Evolutionary conservation across 2,888 invertebrate species (phyloP).

Genomic region (Elegia similella): DNA sequence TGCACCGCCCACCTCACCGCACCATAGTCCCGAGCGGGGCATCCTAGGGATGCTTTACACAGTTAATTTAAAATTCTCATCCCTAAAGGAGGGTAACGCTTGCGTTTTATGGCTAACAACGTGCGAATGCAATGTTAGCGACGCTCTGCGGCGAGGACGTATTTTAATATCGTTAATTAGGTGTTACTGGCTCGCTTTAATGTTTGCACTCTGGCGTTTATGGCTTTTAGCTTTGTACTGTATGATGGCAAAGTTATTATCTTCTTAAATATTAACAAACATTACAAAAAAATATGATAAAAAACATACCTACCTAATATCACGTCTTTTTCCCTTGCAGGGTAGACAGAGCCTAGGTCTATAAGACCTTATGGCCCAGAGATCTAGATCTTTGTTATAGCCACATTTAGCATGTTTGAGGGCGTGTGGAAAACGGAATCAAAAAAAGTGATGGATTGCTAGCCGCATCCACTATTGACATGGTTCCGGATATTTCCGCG

Average conservation of each 20-base stretch:
- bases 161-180: constrained; percentile 82
- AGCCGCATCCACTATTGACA: too few species aligned
- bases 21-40: constrained; percentile 34
- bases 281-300: too few species aligned
- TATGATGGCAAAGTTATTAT: neutral
- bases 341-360: too few species aligned
- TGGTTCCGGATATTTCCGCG: too few species aligned
- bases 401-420: too few species aligned
- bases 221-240: neutral
- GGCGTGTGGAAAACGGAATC: too few species aligned
- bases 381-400: too few species aligned
- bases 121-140: constrained; percentile 75
- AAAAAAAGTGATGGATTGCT: too few species aligned
- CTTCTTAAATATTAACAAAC: neutral
- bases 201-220: constrained; percentile 38
- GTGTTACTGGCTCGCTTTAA: constrained; percentile 55
- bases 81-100: constrained; percentile 78
- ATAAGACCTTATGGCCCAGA: too few species aligned
- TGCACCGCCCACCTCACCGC: constrained; percentile 39
- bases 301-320: too few species aligned
- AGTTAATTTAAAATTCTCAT: constrained; percentile 82
- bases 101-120: constrained; percentile 79
- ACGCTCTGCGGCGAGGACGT: constrained; percentile 72
- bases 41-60: constrained; percentile 69
- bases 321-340: too few species aligned